Evolutionary conservation across 2,888 invertebrate species (phyloP).

Genomic region (Deilephila porcellus): DNA sequence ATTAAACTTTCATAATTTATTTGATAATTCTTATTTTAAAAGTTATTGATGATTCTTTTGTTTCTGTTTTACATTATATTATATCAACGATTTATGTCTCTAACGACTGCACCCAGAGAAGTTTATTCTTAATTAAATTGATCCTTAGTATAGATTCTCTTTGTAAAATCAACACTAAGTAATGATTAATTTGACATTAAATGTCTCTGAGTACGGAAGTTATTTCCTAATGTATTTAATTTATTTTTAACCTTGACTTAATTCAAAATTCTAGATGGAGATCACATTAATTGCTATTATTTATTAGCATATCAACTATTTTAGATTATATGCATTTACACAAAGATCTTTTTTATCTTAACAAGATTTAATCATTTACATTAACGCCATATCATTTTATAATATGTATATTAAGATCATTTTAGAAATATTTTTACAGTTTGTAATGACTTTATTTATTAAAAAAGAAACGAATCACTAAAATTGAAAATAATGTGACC

Average conservation of each 20-base stretch:
- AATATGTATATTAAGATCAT: not conserved
- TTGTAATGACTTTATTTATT: not conserved
- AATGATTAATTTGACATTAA: too few relatives aligned
- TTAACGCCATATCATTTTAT: conserved; percentile 2
- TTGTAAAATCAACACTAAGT: too few relatives aligned
- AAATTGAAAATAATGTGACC: not conserved
- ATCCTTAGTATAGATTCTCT: too few relatives aligned
- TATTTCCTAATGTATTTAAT: too few relatives aligned
- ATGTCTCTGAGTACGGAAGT: too few relatives aligned
- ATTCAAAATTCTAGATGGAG: not conserved
- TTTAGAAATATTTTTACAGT: conserved; percentile 11
- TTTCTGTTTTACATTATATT: too few relatives aligned
- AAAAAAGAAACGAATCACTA: not conserved
- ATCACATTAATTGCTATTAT: not conserved
- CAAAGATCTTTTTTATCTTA: not conserved
- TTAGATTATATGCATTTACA: not conserved
- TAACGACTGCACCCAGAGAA: too few relatives aligned
- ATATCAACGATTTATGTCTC: too few relatives aligned
- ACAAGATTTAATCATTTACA: not conserved
- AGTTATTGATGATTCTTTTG: not conserved
- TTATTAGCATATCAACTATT: conserved; percentile 9
- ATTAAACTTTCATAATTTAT: not conserved
- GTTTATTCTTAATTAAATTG: too few relatives aligned
- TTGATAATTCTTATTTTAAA: not conserved
- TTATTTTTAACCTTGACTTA: too few relatives aligned